These are phyloP conservation scores for Siniperca obscura DNA, from an alignment of 2,797 vertebrate genomes.

Conservation along the genomic window DNA sequence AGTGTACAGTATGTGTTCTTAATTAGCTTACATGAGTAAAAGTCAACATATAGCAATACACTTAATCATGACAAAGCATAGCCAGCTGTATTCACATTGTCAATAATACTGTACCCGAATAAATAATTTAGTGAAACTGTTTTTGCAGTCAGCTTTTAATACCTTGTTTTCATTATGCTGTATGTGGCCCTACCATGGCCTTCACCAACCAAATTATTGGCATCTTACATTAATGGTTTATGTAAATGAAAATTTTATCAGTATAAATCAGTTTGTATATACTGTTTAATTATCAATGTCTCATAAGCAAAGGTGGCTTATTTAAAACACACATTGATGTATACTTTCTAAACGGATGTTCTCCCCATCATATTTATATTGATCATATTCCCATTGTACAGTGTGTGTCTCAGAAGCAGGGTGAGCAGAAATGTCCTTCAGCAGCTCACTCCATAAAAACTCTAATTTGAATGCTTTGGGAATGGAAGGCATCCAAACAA, in stretches of 20 bases:
- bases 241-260: slow-evolving; percentile 35
- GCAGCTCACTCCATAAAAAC: neutral
- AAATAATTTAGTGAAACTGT: neutral
- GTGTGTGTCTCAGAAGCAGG: neutral
- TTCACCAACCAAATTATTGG: slow-evolving; percentile 11
- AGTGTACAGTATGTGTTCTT: neutral
- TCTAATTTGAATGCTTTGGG: neutral
- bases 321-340: slow-evolving; percentile 36
- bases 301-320: slow-evolving; percentile 23
- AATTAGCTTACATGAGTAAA: neutral
- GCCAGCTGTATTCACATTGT: neutral
- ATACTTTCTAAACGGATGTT: slow-evolving; percentile 36
- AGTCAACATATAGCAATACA: neutral
- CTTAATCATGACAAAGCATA: slow-evolving; percentile 1
- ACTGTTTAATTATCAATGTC: slow-evolving; percentile 21
- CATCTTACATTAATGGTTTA: slow-evolving; percentile 32
- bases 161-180: slow-evolving; percentile 24
- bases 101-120: neutral
- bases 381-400: neutral
- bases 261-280: neutral
- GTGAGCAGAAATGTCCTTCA: slow-evolving; percentile 28
- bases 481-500: neutral
- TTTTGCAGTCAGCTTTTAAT: slow-evolving; percentile 13
- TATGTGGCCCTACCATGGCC: neutral
- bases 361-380: neutral